These are phyloP conservation scores for Serranochromis macrocephalus DNA, from an alignment of 2,113 vertebrate genomes.

Conservation along the genomic window DNA sequence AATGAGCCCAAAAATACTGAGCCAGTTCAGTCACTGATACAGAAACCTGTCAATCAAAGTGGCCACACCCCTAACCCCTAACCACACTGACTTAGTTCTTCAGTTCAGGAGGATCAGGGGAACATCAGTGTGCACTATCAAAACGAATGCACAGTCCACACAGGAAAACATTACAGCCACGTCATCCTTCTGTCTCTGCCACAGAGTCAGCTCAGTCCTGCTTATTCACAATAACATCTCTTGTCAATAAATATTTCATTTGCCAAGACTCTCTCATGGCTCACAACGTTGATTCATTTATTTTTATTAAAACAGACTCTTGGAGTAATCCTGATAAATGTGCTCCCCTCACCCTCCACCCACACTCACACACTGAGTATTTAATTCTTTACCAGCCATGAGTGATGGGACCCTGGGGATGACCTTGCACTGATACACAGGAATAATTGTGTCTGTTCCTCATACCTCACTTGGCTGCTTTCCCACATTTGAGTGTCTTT, in stretches of 20 bases:
- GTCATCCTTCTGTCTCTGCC: not conserved
- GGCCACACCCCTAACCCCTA: not conserved
- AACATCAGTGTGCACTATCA: not conserved
- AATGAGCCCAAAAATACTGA: not conserved
- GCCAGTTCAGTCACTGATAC: not conserved
- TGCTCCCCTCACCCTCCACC: not conserved
- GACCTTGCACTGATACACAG: not conserved
- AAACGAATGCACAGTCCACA: not conserved
- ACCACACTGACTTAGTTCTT: not conserved
- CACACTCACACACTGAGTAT: not conserved
- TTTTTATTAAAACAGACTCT: not conserved
- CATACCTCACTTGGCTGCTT: not conserved
- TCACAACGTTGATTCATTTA: not conserved
- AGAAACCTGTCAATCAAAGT: not conserved
- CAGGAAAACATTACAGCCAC: not conserved
- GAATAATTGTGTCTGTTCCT: not conserved
- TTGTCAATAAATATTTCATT: not conserved
- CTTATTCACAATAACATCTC: not conserved
- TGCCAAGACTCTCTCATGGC: not conserved
- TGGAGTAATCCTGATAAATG: not conserved
- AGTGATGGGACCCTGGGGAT: not conserved
- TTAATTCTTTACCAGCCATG: not conserved
- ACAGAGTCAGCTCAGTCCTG: not conserved
- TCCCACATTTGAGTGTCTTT: not conserved
- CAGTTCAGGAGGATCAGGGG: not conserved